Evolutionary conservation across 2,797 vertebrate genomes (phyloP).

Genomic region (Trachops cirrhosus): DNA sequence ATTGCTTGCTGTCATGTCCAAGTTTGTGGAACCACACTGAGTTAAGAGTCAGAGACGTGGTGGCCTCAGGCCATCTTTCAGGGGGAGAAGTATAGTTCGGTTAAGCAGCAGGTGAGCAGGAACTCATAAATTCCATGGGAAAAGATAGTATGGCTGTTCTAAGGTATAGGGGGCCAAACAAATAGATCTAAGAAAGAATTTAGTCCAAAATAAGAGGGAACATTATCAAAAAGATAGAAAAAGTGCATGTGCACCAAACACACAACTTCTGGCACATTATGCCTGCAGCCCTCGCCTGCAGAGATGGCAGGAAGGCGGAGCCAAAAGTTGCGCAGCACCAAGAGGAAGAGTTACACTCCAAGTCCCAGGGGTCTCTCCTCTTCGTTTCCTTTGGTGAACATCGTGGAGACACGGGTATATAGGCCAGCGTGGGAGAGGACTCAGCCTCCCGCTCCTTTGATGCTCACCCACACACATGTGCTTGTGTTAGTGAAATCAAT

Average conservation of each 20-base stretch:
- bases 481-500: background rate
- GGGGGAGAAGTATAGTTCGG: background rate
- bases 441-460: background rate
- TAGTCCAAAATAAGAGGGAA: background rate
- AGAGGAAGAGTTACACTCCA: too few species aligned
- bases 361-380: background rate
- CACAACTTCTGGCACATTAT: background rate
- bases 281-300: background rate
- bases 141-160: background rate
- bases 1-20: background rate
- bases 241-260: background rate
- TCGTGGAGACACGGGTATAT: too few species aligned
- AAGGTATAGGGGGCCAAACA: background rate
- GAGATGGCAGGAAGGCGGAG: background rate
- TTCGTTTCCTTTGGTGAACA: background rate
- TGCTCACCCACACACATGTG: background rate
- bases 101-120: background rate
- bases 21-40: background rate
- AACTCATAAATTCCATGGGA: background rate
- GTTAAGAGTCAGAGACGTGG: background rate
- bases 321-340: accelerated
- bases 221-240: background rate
- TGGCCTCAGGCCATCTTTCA: background rate
- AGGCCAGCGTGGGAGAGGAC: background rate
- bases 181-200: background rate